phyloP scores from a whole-genome alignment of 2,888 invertebrate genomes.

The Euproctis similis region DNA sequence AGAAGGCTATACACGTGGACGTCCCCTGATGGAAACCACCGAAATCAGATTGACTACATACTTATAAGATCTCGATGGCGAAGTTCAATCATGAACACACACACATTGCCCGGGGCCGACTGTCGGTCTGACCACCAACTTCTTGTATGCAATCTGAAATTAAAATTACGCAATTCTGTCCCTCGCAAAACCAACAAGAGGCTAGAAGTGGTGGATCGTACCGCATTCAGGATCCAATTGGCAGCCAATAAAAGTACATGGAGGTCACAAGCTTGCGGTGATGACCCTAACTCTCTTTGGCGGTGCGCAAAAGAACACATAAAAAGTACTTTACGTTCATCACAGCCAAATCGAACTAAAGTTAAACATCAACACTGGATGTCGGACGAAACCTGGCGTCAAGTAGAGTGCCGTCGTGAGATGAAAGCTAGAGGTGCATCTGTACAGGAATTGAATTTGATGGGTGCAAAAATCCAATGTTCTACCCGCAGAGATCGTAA shows the following conservation, averaged over 20 bases:
- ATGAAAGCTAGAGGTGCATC: not conserved
- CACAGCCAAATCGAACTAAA: not conserved
- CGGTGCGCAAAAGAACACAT: not conserved
- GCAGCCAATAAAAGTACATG: too few relatives aligned
- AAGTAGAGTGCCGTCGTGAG: not conserved
- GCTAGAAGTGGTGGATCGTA: not conserved
- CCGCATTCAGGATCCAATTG: too few relatives aligned
- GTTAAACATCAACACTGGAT: not conserved
- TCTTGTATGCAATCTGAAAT: not conserved
- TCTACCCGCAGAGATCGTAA: not conserved
- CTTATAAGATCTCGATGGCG: not conserved
- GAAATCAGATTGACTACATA: slow-evolving; percentile 1
- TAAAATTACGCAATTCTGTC: not conserved
- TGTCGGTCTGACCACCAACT: not conserved
- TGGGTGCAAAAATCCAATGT: not conserved
- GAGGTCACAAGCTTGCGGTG: too few relatives aligned
- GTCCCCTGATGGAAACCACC: not conserved
- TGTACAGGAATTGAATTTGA: not conserved
- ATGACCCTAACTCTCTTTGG: not conserved
- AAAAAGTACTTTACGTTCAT: not conserved
- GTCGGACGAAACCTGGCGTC: not conserved
- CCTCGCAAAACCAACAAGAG: not conserved
- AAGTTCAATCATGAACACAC: slow-evolving; percentile 1
- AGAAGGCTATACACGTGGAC: not conserved
- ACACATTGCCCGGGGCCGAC: not conserved